Evolutionary conservation across 2,113 vertebrate genomes (phyloP), one percentile per base, ranked within the genome.

Genomic region (Oceanites oceanicus): DNA sequence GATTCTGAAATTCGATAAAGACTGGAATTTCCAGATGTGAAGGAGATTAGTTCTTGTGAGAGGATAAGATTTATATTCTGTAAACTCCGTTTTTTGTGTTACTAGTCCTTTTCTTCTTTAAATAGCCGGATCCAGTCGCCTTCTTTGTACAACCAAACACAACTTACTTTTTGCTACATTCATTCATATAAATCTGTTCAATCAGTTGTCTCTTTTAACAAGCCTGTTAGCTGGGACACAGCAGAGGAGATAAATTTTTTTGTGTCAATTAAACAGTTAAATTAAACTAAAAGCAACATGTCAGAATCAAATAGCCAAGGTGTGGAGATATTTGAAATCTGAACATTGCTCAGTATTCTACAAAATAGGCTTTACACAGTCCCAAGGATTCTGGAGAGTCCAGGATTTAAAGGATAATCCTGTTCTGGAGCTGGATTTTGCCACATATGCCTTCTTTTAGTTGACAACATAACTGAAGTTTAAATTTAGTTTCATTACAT

Each of bases 401-500:
- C 2, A 0, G 1, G 27, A 53, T 75, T 80, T 86, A 72, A 42
- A 92, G 61, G 44, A 49, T 42, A 67, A 56, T 72, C 52, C 62
- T 72, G 8, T 53, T 81, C 40, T 66, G 65, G 15, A 85, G 36
- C 21, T 70, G 73, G 42, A 76, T 71, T 76, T 94, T 87, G 50
- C 70, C 45, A 59, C 23, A 7, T 67, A 23, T 0, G 4, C 20
- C 13, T 78, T 86, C 65, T 92, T 92, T 52, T 63, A 74, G 40
- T 77, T 87, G 65, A 81, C 55, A 81, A 21, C 27, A 27, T 65
- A 86, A 86, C 42, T 80, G 38, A 84, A 74, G 66, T 82, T 92
- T 85, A 96, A 86, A 52, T 96, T 84, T 65, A 76, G 62, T 76
- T 87, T 66, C 45, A 83, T 94, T 88, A 47, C 55, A 42, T n/a